Conservation (phyloP, 1,140 invertebrate genomes). For the Dysdera silvatica region DNA sequence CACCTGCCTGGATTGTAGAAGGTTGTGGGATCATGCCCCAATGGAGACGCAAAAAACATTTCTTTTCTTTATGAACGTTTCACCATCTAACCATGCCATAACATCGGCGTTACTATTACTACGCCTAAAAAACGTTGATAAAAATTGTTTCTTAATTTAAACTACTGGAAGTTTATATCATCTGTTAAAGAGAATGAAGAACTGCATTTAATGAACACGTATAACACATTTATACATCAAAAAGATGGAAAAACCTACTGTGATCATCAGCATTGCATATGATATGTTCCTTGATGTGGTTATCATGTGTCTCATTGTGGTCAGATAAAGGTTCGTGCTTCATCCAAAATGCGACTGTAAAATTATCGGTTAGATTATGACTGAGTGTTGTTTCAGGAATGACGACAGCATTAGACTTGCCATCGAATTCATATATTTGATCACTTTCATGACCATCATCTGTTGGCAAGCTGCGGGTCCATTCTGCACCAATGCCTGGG, state of each 20-base stretch:
- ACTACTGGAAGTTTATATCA: too few relatives aligned
- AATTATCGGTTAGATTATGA: constrained; percentile 66
- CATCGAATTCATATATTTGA: constrained; percentile 91
- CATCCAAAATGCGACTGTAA: constrained; percentile 88
- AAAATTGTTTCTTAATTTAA: too few relatives aligned
- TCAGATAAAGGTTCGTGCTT: constrained; percentile 63
- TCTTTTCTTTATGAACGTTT: too few relatives aligned
- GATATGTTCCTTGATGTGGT: constrained; percentile 87
- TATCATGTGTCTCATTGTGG: constrained; percentile 54
- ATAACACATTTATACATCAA: too few relatives aligned
- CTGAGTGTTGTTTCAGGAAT: constrained; percentile 53
- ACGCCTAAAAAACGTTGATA: too few relatives aligned
- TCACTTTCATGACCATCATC: constrained; percentile 84
- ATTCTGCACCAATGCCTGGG: constrained; percentile 65
- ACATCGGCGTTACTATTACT: too few relatives aligned
- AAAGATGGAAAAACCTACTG: constrained; percentile 59
- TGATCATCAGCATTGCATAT: constrained; percentile 93
- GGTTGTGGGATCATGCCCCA: too few relatives aligned
- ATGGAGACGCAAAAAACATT: too few relatives aligned
- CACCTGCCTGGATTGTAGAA: too few relatives aligned
- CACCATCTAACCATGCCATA: too few relatives aligned
- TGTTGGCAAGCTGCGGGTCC: constrained; percentile 75
- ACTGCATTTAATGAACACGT: too few relatives aligned
- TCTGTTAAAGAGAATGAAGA: too few relatives aligned
- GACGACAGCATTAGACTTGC: constrained; percentile 72